Base-by-base conservation (phyloP, 2,888 invertebrate species). In the Stenoptilia bipunctidactyla region DNA sequence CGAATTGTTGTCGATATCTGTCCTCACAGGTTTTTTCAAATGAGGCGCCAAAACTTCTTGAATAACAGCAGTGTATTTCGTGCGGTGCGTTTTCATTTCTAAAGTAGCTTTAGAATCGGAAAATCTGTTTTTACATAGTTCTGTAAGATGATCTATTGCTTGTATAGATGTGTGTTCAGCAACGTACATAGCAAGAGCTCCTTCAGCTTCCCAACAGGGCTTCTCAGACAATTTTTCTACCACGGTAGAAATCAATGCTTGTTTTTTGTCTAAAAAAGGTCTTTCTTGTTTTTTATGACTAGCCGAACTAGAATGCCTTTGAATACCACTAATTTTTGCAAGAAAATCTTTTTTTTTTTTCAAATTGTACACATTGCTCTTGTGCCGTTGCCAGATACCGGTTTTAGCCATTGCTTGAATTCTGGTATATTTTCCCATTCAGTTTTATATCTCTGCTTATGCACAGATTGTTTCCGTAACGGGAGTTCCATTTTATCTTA, bases 11-110 rank as follows among this genome's bases (percentile, higher is more conserved):
- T n/a, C n/a, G 27, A 47, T 45, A 39, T 45, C 43, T 41, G 43
- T 40, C 42, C 13, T 40, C 35, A 46, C 40, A 38, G 15, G 13
- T 40, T 38, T 20, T 42, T 37, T 47, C 38, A 47, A 47, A 43
- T 44, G 44, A 15, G 45, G 45, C 38, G 42, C 44, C 34, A 47
- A 41, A 27, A 45, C 40, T n/a, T n/a, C n/a, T n/a, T n/a, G n/a
- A n/a, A n/a, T n/a, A n/a, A n/a, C n/a, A n/a, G n/a, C n/a, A n/a
- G n/a, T n/a, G n/a, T n/a, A n/a, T 40, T 48, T 48, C 33, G 45
- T 48, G 35, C 45, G 45, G 41, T 50, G 47, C 33, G 47, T 20
- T 44, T 49, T 43, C 39, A 50, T 45, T 38, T 45, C 41, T 40
- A 37, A 38, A 41, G 42, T 41, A 41, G 44, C 40, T 34, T 41